A percentile compares a stretch with the other conserved stretches of the same genome.
These are phyloP conservation scores for Cosmopolites sordidus DNA, from an alignment of 2,888 invertebrate genomes.

Conservation along the genomic window DNA sequence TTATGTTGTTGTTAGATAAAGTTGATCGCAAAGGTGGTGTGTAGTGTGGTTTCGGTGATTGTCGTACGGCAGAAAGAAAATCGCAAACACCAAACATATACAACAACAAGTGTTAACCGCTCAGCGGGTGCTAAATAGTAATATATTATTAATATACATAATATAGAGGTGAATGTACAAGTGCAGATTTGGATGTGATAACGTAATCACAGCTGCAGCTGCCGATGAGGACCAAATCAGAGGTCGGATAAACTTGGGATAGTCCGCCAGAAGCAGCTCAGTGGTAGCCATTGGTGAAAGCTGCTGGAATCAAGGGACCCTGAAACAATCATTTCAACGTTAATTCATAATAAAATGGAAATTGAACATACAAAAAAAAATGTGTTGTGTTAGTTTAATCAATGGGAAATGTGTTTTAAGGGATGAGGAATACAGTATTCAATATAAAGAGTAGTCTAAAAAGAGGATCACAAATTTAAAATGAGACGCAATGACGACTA, in stretches of 20 bases:
- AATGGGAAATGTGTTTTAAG: too few species aligned
- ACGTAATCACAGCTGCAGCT: conserved; percentile 47
- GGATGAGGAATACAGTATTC: too few species aligned
- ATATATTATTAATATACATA: conserved; percentile 42
- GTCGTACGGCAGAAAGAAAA: conserved; percentile 49
- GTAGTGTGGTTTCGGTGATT: conserved; percentile 45
- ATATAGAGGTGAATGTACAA: conserved; percentile 48
- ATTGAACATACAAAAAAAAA: too few species aligned
- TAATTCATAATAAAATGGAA: too few species aligned
- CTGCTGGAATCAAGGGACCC: conserved; percentile 96
- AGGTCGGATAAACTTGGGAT: conserved; percentile 45
- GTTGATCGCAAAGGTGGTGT: too few species aligned
- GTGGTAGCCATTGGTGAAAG: conserved; percentile 98
- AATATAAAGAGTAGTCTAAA: too few species aligned
- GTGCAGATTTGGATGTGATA: conserved; percentile 47
- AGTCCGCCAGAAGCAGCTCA: conserved; percentile 51
- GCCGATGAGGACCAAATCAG: conserved; percentile 38
- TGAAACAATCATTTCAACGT: conserved; percentile 67
- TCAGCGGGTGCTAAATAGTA: conserved; percentile 48
- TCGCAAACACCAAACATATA: conserved; percentile 50
- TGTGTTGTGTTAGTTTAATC: too few species aligned
- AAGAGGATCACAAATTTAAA: too few species aligned
- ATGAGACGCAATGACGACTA: too few species aligned
- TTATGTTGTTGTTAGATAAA: too few species aligned
- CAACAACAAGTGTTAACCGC: conserved; percentile 51